These are phyloP conservation scores for Pygathrix nemaeus DNA, from an alignment of 2,113 vertebrate species.

Conservation along the genomic window DNA sequence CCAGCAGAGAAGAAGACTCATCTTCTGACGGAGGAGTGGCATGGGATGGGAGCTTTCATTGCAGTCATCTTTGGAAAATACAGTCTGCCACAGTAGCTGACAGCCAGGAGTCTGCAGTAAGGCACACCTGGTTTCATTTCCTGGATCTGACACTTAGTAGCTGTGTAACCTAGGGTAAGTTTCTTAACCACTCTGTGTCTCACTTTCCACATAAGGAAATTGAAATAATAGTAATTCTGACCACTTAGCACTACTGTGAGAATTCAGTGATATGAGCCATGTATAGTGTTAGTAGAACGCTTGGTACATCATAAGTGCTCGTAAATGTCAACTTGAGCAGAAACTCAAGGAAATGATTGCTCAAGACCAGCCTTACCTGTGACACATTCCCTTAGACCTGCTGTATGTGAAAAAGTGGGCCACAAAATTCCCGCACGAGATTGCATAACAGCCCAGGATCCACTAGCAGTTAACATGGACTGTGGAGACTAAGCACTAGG, in stretches of 20 bases:
- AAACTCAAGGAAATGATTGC: neutral
- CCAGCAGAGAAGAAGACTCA: neutral
- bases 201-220: neutral
- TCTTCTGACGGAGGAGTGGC: neutral
- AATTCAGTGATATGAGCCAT: neutral
- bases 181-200: constrained; percentile 21
- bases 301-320: neutral
- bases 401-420: neutral
- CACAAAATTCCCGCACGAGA: neutral
- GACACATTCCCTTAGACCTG: neutral
- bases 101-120: neutral
- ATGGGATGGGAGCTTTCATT: neutral
- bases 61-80: neutral
- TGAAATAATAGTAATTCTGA: neutral
- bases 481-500: neutral
- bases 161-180: neutral
- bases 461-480: neutral
- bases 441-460: neutral
- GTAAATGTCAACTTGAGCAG: constrained; percentile 2
- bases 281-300: neutral
- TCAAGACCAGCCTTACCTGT: neutral
- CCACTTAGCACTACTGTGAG: neutral
- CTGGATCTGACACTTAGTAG: neutral
- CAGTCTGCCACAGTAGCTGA: neutral
- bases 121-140: neutral